Conservation (phyloP, 2,113 vertebrate genomes). For the Phylloscopus trochilus region DNA sequence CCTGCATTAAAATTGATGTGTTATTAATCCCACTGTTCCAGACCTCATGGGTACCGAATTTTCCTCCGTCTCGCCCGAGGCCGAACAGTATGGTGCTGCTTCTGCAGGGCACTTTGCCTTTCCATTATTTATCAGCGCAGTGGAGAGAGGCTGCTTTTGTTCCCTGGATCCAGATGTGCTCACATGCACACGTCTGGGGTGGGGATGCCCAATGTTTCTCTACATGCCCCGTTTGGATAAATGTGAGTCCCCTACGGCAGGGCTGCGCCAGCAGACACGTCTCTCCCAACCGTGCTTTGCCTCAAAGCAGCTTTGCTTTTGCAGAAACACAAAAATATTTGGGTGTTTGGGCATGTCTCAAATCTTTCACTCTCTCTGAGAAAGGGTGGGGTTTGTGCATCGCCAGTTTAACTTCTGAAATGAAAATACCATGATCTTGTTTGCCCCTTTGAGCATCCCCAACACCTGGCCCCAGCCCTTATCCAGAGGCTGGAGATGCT, state of each 20-base stretch:
- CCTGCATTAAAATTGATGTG: conserved; percentile 77
- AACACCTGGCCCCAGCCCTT: no score
- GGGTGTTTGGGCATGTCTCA: fast-evolving
- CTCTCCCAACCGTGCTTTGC: fast-evolving
- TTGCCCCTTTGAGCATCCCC: background rate
- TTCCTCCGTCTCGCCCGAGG: conserved; percentile 33
- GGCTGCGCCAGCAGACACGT: fast-evolving
- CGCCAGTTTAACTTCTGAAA: background rate
- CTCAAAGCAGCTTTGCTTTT: background rate
- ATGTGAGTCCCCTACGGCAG: fast-evolving
- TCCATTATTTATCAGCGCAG: conserved; percentile 52
- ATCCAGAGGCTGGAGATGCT: background rate
- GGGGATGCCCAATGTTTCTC: background rate
- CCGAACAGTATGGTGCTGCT: conserved; percentile 31
- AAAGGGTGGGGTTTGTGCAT: background rate
- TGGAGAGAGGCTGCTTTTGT: background rate
- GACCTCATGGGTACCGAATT: conserved; percentile 27
- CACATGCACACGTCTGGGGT: background rate
- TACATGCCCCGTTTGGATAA: fast-evolving
- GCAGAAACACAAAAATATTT: background rate
- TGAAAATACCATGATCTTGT: fast-evolving
- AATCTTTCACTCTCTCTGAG: background rate
- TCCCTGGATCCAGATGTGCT: background rate
- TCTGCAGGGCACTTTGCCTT: conserved; percentile 37
- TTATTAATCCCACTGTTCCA: conserved; percentile 76